A percentile compares a stretch with the other conserved stretches of the same genome.
Evolutionary conservation across 2,888 invertebrate genomes (phyloP).

Genomic region (Oxystoma pomonae): DNA sequence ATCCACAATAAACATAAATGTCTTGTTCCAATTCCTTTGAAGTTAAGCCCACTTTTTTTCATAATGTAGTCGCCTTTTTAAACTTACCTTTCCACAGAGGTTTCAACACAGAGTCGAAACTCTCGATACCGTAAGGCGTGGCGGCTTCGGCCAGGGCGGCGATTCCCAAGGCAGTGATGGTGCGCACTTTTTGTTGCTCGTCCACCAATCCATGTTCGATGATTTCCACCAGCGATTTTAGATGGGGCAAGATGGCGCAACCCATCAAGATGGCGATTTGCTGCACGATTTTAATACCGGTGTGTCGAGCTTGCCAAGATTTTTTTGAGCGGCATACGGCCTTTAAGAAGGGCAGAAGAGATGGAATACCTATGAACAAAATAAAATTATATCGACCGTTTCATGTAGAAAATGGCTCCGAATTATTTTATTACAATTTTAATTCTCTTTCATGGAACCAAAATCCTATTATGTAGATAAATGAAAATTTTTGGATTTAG

Average conservation of each 20-base stretch:
- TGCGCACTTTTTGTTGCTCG: constrained; percentile 98
- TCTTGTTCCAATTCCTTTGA: no score
- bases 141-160: constrained; percentile 99
- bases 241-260: constrained; percentile 97
- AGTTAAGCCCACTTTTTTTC: no score
- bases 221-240: constrained; percentile 97
- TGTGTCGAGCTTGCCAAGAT: constrained; percentile 98
- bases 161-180: constrained; percentile 96
- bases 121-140: constrained; percentile 99
- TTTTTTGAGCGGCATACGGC: constrained; percentile 99
- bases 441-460: no score
- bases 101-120: constrained; percentile 98
- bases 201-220: constrained; percentile 98
- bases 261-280: constrained; percentile 99
- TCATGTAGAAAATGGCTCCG: no score
- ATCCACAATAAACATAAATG: no score
- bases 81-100: constrained; percentile 87
- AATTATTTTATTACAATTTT: no score
- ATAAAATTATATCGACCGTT: no score
- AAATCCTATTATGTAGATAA: no score
- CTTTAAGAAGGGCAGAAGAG: constrained; percentile 94
- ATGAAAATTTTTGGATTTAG: no score
- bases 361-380: constrained; percentile 79
- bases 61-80: no score
- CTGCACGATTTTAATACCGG: constrained; percentile 99